Evolutionary conservation across 53 echinoderm and acorn worm genomes (phyloP).

Genomic region (Antedon mediterranea): DNA sequence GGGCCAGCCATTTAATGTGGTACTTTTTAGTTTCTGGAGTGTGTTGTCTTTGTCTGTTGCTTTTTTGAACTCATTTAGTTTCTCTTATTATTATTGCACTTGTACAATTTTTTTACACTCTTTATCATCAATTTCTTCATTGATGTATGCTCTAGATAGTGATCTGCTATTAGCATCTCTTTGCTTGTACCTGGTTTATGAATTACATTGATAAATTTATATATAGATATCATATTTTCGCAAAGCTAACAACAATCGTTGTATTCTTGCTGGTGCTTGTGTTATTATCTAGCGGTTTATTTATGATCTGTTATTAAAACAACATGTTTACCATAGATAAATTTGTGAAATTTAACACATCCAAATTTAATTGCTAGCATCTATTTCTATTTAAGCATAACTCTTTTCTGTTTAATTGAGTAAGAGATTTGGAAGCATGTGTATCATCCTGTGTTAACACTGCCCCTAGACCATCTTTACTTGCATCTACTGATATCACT

Average conservation of each 20-base stretch:
- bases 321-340: slow-evolving; percentile 20
- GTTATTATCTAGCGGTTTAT: slow-evolving; percentile 26
- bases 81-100: slow-evolving; percentile 10
- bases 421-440: too few species aligned
- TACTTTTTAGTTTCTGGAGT: slow-evolving; percentile 7
- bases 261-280: slow-evolving; percentile 19
- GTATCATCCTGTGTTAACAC: neutral
- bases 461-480: neutral
- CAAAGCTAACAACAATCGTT: slow-evolving; percentile 18
- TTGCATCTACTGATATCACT: neutral
- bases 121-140: neutral
- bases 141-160: slow-evolving; percentile 16
- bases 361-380: slow-evolving; percentile 2
- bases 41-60: slow-evolving; percentile 8
- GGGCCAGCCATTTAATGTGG: slow-evolving; percentile 21
- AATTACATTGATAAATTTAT: slow-evolving; percentile 15
- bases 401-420: too few species aligned
- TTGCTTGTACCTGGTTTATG: slow-evolving; percentile 18
- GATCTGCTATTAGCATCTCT: slow-evolving; percentile 20
- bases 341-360: slow-evolving; percentile 19
- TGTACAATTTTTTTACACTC: slow-evolving; percentile 6
- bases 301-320: slow-evolving; percentile 16
- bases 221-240: slow-evolving; percentile 28
- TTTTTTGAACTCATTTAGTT: neutral
- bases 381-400: too few species aligned